A percentile compares a stretch with the other conserved stretches of the same genome.
Evolutionary conservation across 2,888 invertebrate genomes (phyloP).

Genomic region (Nomada fabriciana): DNA sequence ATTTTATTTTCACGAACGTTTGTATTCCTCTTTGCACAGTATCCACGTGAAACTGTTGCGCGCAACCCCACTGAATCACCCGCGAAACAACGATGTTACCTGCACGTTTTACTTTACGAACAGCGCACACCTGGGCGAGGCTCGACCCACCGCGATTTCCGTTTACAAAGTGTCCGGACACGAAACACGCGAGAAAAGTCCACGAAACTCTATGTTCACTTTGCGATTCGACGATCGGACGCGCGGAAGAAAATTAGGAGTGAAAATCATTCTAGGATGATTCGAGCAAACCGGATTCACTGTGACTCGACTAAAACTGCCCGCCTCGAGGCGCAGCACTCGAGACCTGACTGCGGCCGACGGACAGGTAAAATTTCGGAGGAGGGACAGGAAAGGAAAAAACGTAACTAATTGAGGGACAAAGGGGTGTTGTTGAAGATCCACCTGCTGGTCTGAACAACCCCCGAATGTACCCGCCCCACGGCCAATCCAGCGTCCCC

Average conservation of each 20-base stretch:
- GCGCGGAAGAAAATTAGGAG: background rate
- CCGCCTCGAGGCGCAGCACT: constrained; percentile 48
- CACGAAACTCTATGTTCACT: background rate
- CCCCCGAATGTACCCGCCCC: constrained; percentile 78
- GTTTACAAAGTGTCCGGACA: too few relatives aligned
- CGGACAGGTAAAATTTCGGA: constrained; percentile 72
- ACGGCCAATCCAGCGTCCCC: constrained; percentile 77
- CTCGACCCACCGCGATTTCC: too few relatives aligned
- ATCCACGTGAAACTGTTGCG: background rate
- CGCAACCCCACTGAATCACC: background rate
- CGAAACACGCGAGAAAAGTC: background rate
- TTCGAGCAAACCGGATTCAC: constrained; percentile 42
- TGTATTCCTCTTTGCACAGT: background rate
- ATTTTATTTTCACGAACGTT: background rate
- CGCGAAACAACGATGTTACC: background rate
- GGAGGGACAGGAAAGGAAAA: constrained; percentile 61
- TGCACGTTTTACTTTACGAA: background rate
- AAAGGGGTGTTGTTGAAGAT: constrained; percentile 78
- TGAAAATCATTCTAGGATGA: constrained; percentile 43
- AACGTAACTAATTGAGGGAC: constrained; percentile 81
- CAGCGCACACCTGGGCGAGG: too few relatives aligned
- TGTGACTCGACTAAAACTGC: constrained; percentile 61
- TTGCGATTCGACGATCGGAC: background rate
- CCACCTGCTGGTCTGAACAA: constrained; percentile 79
- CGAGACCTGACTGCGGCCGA: constrained; percentile 68